Base-by-base conservation (phyloP, 2,113 vertebrate genomes). In the Aegithalos caudatus region DNA sequence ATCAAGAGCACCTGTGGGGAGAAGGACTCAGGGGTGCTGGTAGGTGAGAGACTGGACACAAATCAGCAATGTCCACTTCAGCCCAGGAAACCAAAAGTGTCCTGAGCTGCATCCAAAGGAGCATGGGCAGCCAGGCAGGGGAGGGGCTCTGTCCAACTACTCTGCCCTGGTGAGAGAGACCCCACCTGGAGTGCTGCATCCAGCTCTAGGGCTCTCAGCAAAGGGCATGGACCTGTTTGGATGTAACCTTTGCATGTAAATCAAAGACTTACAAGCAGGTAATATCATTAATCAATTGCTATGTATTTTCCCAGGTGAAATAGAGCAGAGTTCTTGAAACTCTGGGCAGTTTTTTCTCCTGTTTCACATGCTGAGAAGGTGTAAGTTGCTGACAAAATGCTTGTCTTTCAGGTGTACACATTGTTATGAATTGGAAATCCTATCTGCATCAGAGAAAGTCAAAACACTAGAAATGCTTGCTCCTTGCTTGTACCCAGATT, bases 11-110 rank as follows among this genome's bases (percentile, higher is more conserved):
- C 6, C 11, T 17, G 7, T 35, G n/a, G 5, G 24, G 8, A 47
- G 24, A 10, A 74, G 25, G 29, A 31, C n/a, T 14, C 1, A 1
- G 6, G 24, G 15, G 3, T 53, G 45, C 9, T 33, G 29, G 25
- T 23, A 1, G 28, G 6, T 54, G 47, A 45, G 28, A 38, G n/a
- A 28, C 15, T 79, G 40, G 47, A 54, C 47, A 21, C 7, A 40
- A 47, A 0, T 28, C 29, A 20, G 65, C 24, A 1, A 28, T 3
- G 40, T 5, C n/a, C 8, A 4, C 38, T 14, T 2, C 53, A 74
- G 24, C 51, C 67, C 40, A 35, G 47, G 4, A 10, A 19, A 17
- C 14, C 54, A 76, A 9, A 15, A 0, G 2, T 24, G 9, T 17
- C 47, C 71, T 70, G 35, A 4, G 12, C 31, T 70, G 42, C 48